These are phyloP conservation scores for Danio choprae DNA, from an alignment of 2,797 vertebrate species.

Conservation along the genomic window DNA sequence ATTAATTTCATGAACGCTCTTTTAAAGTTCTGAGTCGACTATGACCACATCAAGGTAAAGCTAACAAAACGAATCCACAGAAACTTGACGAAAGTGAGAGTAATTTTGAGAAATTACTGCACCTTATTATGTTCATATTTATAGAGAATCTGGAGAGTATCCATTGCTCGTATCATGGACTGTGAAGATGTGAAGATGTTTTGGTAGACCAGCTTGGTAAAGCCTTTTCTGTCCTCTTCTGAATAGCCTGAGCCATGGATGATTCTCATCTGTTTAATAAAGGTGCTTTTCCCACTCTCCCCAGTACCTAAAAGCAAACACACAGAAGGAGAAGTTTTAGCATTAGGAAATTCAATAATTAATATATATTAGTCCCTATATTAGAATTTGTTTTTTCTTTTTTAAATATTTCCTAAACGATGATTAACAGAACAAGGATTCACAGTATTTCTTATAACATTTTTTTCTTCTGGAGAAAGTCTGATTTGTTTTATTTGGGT, in stretches of 20 bases:
- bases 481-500: too few relatives aligned
- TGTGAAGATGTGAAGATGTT: constrained; percentile 98
- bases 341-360: background rate
- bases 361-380: too few relatives aligned
- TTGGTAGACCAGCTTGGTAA: constrained; percentile 92
- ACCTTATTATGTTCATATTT: constrained; percentile 92
- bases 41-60: background rate
- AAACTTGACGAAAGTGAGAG: background rate
- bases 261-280: constrained; percentile 98
- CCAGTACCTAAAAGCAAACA: constrained; percentile 84
- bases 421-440: too few relatives aligned
- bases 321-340: background rate
- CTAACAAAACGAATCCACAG: background rate
- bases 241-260: constrained; percentile 96
- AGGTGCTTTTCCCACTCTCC: constrained; percentile 97
- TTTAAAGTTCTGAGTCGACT: background rate
- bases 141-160: constrained; percentile 90
- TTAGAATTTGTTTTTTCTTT: too few relatives aligned
- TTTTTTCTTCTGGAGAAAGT: too few relatives aligned
- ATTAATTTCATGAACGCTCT: background rate
- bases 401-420: too few relatives aligned
- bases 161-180: constrained; percentile 95
- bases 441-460: too few relatives aligned
- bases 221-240: constrained; percentile 92
- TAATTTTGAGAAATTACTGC: constrained; percentile 22